Base-by-base conservation (phyloP, 2,888 invertebrate species). In the Limnephilus rhombicus region DNA sequence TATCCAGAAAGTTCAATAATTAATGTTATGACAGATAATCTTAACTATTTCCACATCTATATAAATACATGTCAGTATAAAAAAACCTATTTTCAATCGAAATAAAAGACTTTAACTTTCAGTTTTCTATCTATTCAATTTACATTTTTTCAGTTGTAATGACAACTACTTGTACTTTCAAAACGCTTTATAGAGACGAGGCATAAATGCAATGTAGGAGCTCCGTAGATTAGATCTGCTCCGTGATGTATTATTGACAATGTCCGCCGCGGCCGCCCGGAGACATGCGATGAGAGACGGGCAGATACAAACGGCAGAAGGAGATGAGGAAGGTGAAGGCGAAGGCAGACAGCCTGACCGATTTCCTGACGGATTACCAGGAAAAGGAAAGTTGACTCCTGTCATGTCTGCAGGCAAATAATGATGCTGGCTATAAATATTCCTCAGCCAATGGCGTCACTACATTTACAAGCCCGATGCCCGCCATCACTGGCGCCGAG, bases 331-430 rank as follows among this genome's bases (percentile, higher is more conserved):
- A 68, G 18, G 53, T 18, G 53, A 68, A 68, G 53, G 53, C 81
- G 81, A 45, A 11, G 49, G 11, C n/a, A 86, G n/a, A 31, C 86
- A 34, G 86, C 15, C 24, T 49, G 86, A 86, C 86, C 86, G 86
- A 45, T 86, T 86, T 86, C 49, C 86, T 86, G 86, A 49, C 49
- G 86, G 49, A 86, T 86, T 86, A 45, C 86, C 85, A 18, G 85
- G 85, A 86, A 86, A 86, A 29, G 24, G 49, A 86, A 49, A 86
- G 86, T 86, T 49, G 86, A 49, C 29, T 86, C 86, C 86, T 49
- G 86, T 49, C 86, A 86, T 49, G 86, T 24, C 24, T 31, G 85
- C 34, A 37, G 24, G 49, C 29, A 45, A 29, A 49, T 31, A 31
- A 31, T 81, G 81, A 81, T 31, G 53, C 37, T 34, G 13, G 37